Evolutionary conservation across 2,888 invertebrate species (phyloP).

Genomic region (Enoplolaimus lenunculus): DNA sequence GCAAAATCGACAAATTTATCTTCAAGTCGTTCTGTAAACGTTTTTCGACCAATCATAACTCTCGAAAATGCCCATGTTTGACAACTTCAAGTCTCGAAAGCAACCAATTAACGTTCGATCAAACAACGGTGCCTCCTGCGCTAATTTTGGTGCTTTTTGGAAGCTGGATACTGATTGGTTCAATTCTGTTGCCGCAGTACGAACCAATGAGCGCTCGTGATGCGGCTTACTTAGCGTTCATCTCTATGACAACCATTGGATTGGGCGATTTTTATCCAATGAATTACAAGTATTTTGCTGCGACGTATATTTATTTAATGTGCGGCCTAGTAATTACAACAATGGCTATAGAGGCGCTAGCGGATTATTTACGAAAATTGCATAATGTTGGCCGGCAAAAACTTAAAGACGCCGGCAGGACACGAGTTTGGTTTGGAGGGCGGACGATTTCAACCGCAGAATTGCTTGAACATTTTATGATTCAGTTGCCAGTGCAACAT

Average conservation of each 20-base stretch:
- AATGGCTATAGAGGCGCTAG: conserved; percentile 4
- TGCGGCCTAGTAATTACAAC: conserved; percentile 2
- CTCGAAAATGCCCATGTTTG: too few species aligned
- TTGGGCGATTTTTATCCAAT: not conserved
- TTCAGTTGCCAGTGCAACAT: too few species aligned
- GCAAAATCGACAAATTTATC: too few species aligned
- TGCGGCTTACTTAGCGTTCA: not conserved
- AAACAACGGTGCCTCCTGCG: not conserved
- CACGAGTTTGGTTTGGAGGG: not conserved
- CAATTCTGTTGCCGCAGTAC: not conserved
- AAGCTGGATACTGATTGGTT: not conserved
- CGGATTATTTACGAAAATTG: not conserved
- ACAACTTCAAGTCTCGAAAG: not conserved
- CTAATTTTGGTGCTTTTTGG: not conserved
- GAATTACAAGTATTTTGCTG: not conserved
- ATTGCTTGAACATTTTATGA: too few species aligned
- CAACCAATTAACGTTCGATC: not conserved
- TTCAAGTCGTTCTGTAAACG: not conserved
- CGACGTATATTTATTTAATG: not conserved
- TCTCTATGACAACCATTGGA: conserved; percentile 9
- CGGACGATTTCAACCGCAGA: not conserved
- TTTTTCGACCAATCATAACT: too few species aligned
- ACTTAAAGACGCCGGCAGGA: not conserved
- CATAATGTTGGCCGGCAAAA: conserved; percentile 3
- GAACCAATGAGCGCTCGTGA: not conserved